Evolutionary conservation across 2,113 vertebrate species (phyloP), one percentile per base, ranked within the genome.

Genomic region (Dicerorhinus sumatrensis): DNA sequence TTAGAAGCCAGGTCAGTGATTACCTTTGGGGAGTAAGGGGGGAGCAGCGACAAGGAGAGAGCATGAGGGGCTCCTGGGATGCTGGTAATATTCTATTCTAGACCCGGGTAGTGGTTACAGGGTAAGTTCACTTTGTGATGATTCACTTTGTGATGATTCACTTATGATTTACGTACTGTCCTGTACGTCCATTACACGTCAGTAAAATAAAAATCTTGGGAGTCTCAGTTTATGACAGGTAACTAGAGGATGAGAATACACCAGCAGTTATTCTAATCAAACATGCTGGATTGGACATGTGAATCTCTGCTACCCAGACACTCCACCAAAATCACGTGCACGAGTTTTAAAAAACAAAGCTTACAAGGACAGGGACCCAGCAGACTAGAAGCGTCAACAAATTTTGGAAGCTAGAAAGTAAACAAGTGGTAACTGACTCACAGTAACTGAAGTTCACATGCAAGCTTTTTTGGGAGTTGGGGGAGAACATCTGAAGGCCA

Each of bases 1-100:
- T 67, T 17, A 60, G 58, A 33, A 33, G 20, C 25, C 48, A 67
- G 12, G 31, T 36, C 36, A 67, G 69, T 1, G 51, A 13, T 5
- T 11, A 31, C 25, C 56, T 54, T 13, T 33, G 7, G 29, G 29
- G 46, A 54, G 23, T 56, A 18, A n/a, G 17, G 29, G 29, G 25
- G 31, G 16, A 31, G 9, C 4, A 2, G 42, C 8, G 21, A 29
- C 5, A 2, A 48, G 58, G 12, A 27, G n/a, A n/a, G 8, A 17
- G 9, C 3, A 4, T 0, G 27, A 39, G 10, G 21, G n/a, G 36
- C 9, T 5, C 0, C 11, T 10, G 0, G 21, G 69, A 60, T 5
- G 25, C 14, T 42, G 13, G 60, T 2, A 0, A 67, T 1, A 31
- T 1, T 31, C 72, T 8, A 0, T 2, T 27, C 20, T 33, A 62